These are phyloP conservation scores for Plecotus auritus DNA, from an alignment of 2,113 vertebrate species.

Conservation along the genomic window DNA sequence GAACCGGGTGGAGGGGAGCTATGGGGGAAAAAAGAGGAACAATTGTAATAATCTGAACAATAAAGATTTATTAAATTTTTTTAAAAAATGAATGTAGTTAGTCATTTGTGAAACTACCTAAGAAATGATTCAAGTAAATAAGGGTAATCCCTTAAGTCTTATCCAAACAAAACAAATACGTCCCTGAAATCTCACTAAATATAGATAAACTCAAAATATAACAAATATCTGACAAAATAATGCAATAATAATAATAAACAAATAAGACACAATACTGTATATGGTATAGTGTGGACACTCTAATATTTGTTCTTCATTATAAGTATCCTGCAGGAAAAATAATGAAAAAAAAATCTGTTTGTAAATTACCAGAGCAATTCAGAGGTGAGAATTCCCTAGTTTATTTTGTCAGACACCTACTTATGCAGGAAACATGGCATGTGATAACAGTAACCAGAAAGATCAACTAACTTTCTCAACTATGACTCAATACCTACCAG, in stretches of 20 bases:
- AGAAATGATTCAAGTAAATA: conserved; percentile 28
- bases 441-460: not conserved
- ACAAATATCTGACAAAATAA: not conserved
- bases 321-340: not conserved
- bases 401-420: not conserved
- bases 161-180: not conserved
- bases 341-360: not conserved
- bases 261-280: not conserved
- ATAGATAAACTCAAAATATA: not conserved
- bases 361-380: not conserved
- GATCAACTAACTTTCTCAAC: not conserved
- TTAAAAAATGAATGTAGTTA: not conserved
- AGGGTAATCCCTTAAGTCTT: not conserved
- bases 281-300: not conserved
- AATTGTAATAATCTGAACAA: too few relatives aligned
- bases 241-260: not conserved
- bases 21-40: too few relatives aligned
- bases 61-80: too few relatives aligned
- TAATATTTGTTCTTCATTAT: not conserved
- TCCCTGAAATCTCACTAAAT: not conserved
- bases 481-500: not conserved
- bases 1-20: too few relatives aligned
- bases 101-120: not conserved
- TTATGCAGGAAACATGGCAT: not conserved
- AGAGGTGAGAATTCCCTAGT: not conserved